Percentiles rank a stretch among this genome's conserved stretches.
Conservation (phyloP, 2,797 vertebrate genomes). For the Hippopotamyrus pictus region DNA sequence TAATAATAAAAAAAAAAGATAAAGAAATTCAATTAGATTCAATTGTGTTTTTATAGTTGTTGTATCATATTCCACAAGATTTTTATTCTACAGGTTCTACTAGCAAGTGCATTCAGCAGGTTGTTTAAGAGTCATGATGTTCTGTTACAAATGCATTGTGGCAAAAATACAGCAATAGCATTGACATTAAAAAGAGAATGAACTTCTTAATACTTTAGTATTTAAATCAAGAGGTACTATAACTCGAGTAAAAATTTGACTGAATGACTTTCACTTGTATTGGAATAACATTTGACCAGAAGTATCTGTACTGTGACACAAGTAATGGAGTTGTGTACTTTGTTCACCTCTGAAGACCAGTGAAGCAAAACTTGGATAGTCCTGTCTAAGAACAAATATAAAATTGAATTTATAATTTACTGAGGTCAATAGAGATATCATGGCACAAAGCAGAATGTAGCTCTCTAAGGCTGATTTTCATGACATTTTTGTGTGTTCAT, state of each 20-base stretch:
- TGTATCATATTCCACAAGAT: not conserved
- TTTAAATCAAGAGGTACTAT: not conserved
- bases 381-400: not conserved
- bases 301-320: not conserved
- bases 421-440: not conserved
- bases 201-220: not conserved
- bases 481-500: not conserved
- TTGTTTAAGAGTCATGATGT: not conserved
- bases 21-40: not conserved
- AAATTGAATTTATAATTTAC: not conserved
- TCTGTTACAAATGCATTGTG: not conserved
- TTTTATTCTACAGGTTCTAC: not conserved
- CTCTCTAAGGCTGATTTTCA: not conserved
- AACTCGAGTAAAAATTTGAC: not conserved
- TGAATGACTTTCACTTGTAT: not conserved
- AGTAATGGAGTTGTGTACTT: not conserved
- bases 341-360: not conserved
- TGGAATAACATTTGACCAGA: not conserved
- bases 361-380: not conserved
- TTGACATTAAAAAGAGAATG: not conserved
- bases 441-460: not conserved
- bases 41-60: not conserved
- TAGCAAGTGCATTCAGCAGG: not conserved
- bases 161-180: not conserved
- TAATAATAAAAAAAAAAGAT: not conserved